Evolutionary conservation across 2,888 invertebrate species (phyloP).

Genomic region (Ectobius pallidus): DNA sequence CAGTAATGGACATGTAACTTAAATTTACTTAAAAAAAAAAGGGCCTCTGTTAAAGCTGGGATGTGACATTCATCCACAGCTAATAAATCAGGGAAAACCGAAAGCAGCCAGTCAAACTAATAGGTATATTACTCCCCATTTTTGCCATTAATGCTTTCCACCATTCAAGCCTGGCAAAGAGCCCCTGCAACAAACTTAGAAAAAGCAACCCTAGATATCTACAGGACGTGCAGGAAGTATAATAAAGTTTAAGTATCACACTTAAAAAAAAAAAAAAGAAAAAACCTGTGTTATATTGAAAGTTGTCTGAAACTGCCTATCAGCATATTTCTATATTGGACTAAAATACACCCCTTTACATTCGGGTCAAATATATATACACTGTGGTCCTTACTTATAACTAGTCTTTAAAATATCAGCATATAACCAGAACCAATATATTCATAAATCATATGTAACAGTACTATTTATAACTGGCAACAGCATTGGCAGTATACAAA

Average conservation of each 20-base stretch:
- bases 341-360: neutral
- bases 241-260: constrained; percentile 41
- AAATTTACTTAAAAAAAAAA: constrained; percentile 20
- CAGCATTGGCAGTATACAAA: neutral
- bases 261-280: constrained; percentile 33
- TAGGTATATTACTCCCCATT: constrained; percentile 24
- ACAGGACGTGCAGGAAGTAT: constrained; percentile 38
- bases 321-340: neutral
- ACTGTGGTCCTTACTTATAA: neutral
- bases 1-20: constrained; percentile 20
- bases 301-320: constrained; percentile 20
- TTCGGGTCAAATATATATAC: constrained; percentile 16
- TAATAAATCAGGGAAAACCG: constrained; percentile 26
- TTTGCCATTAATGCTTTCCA: constrained; percentile 29
- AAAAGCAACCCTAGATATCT: constrained; percentile 41
- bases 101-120: constrained; percentile 32
- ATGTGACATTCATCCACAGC: neutral
- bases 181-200: constrained; percentile 38
- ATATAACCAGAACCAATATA: constrained; percentile 14
- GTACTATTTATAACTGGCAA: neutral
- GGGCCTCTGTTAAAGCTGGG: constrained; percentile 18
- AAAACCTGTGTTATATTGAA: constrained; percentile 33
- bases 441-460: neutral
- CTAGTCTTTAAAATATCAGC: constrained; percentile 13
- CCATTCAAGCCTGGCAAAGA: constrained; percentile 30